Evolutionary conservation across 2,888 invertebrate genomes (phyloP).

Genomic region (Oxystoma pomonae): DNA sequence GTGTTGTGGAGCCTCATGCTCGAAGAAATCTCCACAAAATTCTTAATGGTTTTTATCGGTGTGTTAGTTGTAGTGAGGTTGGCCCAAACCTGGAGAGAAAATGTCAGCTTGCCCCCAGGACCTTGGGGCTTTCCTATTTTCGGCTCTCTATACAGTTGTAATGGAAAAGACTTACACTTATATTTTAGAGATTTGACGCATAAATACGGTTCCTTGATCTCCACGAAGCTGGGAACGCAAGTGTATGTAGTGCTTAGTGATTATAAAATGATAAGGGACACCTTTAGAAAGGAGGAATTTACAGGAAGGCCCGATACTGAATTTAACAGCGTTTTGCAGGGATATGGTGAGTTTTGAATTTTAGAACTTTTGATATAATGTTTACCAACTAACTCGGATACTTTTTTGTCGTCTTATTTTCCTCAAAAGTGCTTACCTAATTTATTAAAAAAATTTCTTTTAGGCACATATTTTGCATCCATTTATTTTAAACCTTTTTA

Average conservation of each 20-base stretch:
- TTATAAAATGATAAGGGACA: conserved; percentile 79
- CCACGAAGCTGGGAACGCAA: conserved; percentile 75
- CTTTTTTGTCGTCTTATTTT: no score
- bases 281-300: conserved; percentile 82
- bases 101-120: conserved; percentile 70
- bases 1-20: conserved; percentile 48
- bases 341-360: conserved; percentile 90
- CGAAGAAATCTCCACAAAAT: conserved; percentile 41
- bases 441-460: no score
- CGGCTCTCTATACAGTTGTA: conserved; percentile 80
- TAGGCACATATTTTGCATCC: no score
- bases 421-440: no score
- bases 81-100: conserved; percentile 42
- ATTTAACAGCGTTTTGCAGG: conserved; percentile 80
- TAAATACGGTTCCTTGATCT: conserved; percentile 78
- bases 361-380: no score
- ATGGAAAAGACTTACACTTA: conserved; percentile 65
- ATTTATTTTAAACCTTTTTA: no score
- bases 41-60: conserved; percentile 54
- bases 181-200: conserved; percentile 72
- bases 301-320: conserved; percentile 84
- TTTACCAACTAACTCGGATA: no score
- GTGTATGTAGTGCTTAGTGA: conserved; percentile 83
- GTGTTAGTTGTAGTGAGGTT: conserved; percentile 48
- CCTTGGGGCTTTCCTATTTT: conserved; percentile 84